Evolutionary conservation across 2,888 invertebrate species (phyloP), one percentile per base, ranked within the genome.

Genomic region (Phytoseiulus persimilis): DNA sequence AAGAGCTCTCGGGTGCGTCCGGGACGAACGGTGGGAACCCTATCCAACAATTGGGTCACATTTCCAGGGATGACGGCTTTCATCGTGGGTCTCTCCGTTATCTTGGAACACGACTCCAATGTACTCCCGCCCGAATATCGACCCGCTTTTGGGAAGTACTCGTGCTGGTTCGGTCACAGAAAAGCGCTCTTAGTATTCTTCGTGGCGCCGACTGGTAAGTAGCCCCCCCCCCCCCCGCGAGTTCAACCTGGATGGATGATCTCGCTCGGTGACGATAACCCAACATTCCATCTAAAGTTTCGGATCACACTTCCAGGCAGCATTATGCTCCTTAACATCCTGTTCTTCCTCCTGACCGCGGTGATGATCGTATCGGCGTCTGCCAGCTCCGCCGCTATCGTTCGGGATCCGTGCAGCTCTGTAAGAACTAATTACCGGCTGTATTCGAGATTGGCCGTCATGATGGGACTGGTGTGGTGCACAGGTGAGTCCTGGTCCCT

Each of bases 91-190:
- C 91, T 92, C 2, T 92, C 93, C 0, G 91, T 93, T 1, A 91
- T 93, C 65, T 92, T 93, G 0, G 93, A 93, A 90, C 32, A 87
- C 23, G 91, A 91, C 90, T 90, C 91, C 0, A 90, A 90, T 14
- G 83, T 84, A 11, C 90, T 92, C 83, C 91, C 91, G 0, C 89
- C 90, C 14, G 90, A 90, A 0, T 93, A 92, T 90, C 92, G 92
- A 90, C 94, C 94, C 0, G 92, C 92, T 89, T 94, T 94, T 91
- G 94, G 94, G 1, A 91, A 91, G 28, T 91, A 92, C 32, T 89
- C 91, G 6, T 94, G 94, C 91, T 94, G 94, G 94, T 93, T 94
- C 91, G 93, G 93, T 14, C 93, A 93, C 83, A 92, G 93, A 11
- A 92, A 92, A 90, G 93, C 94, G 0, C 92, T 94, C n/a, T 91